These are phyloP conservation scores for Lamellibrachia luymesi DNA, from an alignment of 1,140 invertebrate genomes.

Conservation along the genomic window DNA sequence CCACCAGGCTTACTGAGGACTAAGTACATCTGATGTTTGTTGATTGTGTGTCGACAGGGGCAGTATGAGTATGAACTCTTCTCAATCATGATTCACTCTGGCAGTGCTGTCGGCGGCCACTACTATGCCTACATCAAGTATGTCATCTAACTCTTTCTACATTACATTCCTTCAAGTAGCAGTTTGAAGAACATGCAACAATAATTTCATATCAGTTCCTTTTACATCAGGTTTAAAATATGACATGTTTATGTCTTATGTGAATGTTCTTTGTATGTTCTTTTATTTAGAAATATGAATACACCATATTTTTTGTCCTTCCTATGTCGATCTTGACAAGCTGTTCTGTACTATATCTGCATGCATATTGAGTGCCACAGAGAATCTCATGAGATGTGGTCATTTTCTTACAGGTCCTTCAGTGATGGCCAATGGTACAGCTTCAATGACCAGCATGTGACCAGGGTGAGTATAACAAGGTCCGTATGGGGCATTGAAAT, in stretches of 20 bases:
- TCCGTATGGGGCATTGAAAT: no score
- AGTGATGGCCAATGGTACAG: constrained; percentile 63
- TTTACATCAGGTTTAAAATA: not conserved
- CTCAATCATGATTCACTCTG: constrained; percentile 91
- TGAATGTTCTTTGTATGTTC: no score
- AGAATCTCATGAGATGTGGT: not conserved
- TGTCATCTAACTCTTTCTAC: constrained; percentile 47
- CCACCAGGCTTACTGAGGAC: no score
- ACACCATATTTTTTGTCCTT: not conserved
- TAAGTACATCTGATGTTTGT: not conserved
- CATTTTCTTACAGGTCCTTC: constrained; percentile 55
- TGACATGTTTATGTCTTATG: not conserved
- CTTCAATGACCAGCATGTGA: constrained; percentile 64
- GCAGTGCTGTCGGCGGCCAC: constrained; percentile 86
- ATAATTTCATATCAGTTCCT: not conserved
- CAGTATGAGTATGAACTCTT: constrained; percentile 85
- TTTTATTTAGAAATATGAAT: no score
- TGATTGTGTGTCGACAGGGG: constrained; percentile 56
- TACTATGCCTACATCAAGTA: constrained; percentile 93
- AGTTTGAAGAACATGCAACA: not conserved
- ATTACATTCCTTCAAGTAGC: not conserved
- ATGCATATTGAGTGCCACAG: not conserved
- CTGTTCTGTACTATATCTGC: not conserved
- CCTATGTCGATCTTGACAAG: not conserved
- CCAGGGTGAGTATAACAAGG: constrained; percentile 37